These are phyloP conservation scores for Gonioctena quinquepunctata DNA, from an alignment of 1,140 invertebrate genomes.

Conservation along the genomic window DNA sequence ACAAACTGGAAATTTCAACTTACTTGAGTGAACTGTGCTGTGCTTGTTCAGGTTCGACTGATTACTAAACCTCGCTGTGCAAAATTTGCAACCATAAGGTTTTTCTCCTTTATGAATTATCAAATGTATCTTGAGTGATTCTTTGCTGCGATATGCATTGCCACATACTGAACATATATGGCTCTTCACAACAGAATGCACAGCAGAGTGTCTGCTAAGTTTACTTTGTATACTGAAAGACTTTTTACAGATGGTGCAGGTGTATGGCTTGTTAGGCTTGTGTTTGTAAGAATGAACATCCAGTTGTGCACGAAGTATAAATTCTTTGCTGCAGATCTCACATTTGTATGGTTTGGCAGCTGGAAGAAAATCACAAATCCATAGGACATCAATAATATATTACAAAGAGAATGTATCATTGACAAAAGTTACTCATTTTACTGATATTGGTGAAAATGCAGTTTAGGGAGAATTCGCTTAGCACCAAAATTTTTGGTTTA, in stretches of 20 bases:
- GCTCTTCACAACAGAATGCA: slow-evolving; percentile 43
- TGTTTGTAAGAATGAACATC: slow-evolving; percentile 49
- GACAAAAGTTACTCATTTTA: no score
- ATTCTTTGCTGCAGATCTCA: slow-evolving; percentile 47
- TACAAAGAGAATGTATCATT: no score
- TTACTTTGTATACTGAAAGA: slow-evolving; percentile 46
- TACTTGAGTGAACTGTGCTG: slow-evolving; percentile 60
- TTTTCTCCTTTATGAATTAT: slow-evolving; percentile 60
- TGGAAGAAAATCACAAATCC: no score
- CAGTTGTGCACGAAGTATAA: slow-evolving; percentile 50
- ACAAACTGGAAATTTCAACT: slow-evolving; percentile 39
- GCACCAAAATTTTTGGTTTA: no score
- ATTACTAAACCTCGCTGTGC: slow-evolving; percentile 58
- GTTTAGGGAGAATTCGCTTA: no score
- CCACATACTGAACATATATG: slow-evolving; percentile 55
- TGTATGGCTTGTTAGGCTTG: slow-evolving; percentile 45
- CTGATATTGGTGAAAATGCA: no score
- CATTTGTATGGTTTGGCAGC: slow-evolving; percentile 53
- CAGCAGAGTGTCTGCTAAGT: slow-evolving; percentile 46
- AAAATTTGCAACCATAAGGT: slow-evolving; percentile 58
- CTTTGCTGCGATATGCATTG: slow-evolving; percentile 56
- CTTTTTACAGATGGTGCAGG: slow-evolving; percentile 48
- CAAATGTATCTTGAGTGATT: slow-evolving; percentile 55
- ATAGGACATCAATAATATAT: no score
- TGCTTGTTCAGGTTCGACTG: slow-evolving; percentile 62